Conservation (phyloP, 2,888 invertebrate species). For the Furcula furcula region DNA sequence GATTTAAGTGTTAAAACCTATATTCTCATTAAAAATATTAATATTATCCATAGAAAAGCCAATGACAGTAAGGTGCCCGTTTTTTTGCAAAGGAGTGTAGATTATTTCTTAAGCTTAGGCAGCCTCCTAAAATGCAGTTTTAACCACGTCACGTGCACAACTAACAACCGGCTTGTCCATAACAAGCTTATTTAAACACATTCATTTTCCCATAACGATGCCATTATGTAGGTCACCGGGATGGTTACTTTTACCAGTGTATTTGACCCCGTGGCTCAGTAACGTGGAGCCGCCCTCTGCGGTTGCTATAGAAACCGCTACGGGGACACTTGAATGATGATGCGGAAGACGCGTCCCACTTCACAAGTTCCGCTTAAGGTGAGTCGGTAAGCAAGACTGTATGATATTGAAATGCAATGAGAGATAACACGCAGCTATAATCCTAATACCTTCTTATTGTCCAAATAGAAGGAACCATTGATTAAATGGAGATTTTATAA, state of each 20-base stretch:
- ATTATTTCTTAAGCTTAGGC: too few species aligned
- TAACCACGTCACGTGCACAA: neutral
- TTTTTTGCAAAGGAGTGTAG: too few species aligned
- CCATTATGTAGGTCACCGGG: slow-evolving; percentile 9
- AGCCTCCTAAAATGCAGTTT: too few species aligned
- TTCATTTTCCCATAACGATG: neutral
- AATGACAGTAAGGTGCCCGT: too few species aligned
- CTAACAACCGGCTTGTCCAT: neutral
- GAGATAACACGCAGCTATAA: too few species aligned
- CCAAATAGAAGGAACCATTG: too few species aligned
- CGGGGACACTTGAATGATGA: slow-evolving; percentile 37
- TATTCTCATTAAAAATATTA: too few species aligned
- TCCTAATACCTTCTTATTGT: too few species aligned
- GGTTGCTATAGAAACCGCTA: slow-evolving; percentile 48
- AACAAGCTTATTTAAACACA: neutral
- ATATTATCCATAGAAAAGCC: too few species aligned
- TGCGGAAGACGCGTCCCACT: slow-evolving; percentile 32
- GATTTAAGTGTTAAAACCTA: too few species aligned
- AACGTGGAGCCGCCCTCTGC: slow-evolving; percentile 43
- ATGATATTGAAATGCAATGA: too few species aligned
- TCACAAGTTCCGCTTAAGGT: slow-evolving; percentile 47
- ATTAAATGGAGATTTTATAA: too few species aligned
- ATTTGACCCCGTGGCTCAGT: slow-evolving; percentile 34
- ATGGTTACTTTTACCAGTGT: slow-evolving; percentile 25
- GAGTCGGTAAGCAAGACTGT: slow-evolving; percentile 11